Conservation (phyloP, 2,888 invertebrate species). For the Dolomedes plantarius region DNA sequence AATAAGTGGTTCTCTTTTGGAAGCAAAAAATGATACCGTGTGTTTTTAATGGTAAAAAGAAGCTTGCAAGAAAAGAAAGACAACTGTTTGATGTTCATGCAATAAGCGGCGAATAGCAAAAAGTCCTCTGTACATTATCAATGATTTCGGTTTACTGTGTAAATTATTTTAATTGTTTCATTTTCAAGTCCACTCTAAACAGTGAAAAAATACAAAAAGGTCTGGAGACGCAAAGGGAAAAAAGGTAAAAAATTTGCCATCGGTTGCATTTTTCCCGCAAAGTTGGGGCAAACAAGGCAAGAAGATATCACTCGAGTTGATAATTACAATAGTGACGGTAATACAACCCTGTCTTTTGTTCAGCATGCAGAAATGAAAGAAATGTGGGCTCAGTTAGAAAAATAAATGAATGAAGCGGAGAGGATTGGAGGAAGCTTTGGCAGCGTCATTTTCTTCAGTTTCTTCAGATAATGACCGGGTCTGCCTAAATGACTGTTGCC, state of each 20-base stretch:
- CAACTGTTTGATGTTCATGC: not conserved
- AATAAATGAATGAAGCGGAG: conserved; percentile 38
- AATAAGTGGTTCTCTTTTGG: too few relatives aligned
- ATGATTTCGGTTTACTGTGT: not conserved
- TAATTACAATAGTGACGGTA: conserved; percentile 32
- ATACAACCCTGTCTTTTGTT: conserved; percentile 5
- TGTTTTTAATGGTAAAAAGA: too few relatives aligned
- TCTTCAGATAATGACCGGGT: conserved; percentile 47
- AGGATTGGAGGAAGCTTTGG: conserved; percentile 17
- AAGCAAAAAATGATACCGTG: too few relatives aligned
- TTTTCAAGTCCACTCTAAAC: not conserved
- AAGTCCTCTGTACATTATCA: not conserved
- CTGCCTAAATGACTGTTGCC: conserved; percentile 66
- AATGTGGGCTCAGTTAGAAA: conserved; percentile 30
- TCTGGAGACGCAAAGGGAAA: not conserved
- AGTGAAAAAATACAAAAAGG: too few relatives aligned
- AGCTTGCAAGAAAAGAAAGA: not conserved
- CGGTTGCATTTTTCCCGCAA: not conserved
- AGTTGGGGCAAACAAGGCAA: not conserved
- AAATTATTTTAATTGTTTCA: conserved; percentile 12
- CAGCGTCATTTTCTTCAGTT: conserved; percentile 45
- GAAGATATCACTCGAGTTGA: not conserved
- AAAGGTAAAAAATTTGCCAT: not conserved
- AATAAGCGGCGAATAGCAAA: too few relatives aligned
- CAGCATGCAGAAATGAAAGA: conserved; percentile 28